phyloP scores from a whole-genome alignment of 1,140 invertebrate species.

The Geopemphigus sp. region DNA sequence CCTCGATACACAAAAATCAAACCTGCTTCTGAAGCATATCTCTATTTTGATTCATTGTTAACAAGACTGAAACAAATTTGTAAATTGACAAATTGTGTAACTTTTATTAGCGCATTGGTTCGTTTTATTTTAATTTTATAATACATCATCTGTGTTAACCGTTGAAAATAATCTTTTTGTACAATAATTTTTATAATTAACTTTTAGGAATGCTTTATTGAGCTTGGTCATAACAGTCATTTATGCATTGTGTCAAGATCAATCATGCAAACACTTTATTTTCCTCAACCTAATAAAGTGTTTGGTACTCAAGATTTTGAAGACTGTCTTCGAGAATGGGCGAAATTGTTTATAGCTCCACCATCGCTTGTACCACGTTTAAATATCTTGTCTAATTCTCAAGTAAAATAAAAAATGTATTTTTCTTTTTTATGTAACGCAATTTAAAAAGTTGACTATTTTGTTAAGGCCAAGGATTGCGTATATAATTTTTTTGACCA shows the following conservation, averaged over 20 bases:
- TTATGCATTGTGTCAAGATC: constrained; percentile 94
- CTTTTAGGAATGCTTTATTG: constrained; percentile 85
- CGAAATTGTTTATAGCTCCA: constrained; percentile 82
- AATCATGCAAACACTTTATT: constrained; percentile 80
- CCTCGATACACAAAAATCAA: constrained; percentile 94
- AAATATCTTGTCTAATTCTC: constrained; percentile 63
- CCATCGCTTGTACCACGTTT: constrained; percentile 74
- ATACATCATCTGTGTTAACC: background rate
- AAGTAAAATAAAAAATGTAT: constrained; percentile 57
- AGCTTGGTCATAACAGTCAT: constrained; percentile 78
- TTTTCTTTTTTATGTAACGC: background rate
- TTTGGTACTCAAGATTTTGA: constrained; percentile 62
- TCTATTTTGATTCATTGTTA: constrained; percentile 81
- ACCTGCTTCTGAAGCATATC: constrained; percentile 74
- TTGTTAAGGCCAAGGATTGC: constrained; percentile 72
- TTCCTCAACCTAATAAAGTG: constrained; percentile 60
- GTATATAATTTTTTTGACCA: constrained; percentile 85
- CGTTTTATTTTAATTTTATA: background rate
- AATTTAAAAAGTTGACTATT: constrained; percentile 8
- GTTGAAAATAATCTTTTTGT: background rate
- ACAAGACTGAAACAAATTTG: constrained; percentile 76
- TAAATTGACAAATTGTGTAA: constrained; percentile 74
- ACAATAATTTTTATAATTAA: background rate
- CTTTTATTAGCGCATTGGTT: constrained; percentile 81
- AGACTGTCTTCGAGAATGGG: constrained; percentile 81